Evolutionary conservation across 2,797 vertebrate genomes (phyloP), one percentile per base, ranked within the genome.

Genomic region (Myotis planiceps): DNA sequence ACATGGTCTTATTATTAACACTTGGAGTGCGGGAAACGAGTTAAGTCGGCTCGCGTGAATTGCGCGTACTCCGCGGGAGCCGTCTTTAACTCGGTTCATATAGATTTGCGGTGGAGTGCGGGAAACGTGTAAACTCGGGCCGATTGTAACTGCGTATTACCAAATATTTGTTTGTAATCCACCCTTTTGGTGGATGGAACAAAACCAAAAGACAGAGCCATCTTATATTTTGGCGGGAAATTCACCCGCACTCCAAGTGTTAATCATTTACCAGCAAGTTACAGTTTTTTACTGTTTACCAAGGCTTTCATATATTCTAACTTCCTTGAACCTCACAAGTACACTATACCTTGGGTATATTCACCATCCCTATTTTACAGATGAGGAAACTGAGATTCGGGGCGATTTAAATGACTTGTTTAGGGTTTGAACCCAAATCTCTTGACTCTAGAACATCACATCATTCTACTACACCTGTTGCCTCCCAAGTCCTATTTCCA

Each of bases 341-440:
- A 90, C 42, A 14, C 23, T 25, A 4, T 32, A 39, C 39, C 85
- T 87, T 58, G 32, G 13, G 9, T 80, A 9, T 68, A 91, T 75
- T 83, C 72, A 51, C n/a, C 12, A 53, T 47, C 25, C 58, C 29
- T 27, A 29, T 53, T 76, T 81, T 76, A 90, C 1, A 66, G 34
- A 85, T n/a, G 9, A 90, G 23, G 66, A 96, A 80, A 63, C 51
- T 23, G 66, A 88, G 21, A 29, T 32, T 78, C 68, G 74, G 53
- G 87, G 82, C 89, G 32, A 79, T 74, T 96, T 68, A 92, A 81
- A 74, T 75, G 55, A 74, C 18, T 71, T 81, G 25, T 29, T 4
- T 45, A 2, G 5, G 16, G 29, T 25, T 88, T 81, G 78, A 88
- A 45, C 21, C 72, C 49, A 78, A 51, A 42, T 90, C 16, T 86